phyloP scores from a whole-genome alignment of 2,113 vertebrate species.

The Sylvia atricapilla region DNA sequence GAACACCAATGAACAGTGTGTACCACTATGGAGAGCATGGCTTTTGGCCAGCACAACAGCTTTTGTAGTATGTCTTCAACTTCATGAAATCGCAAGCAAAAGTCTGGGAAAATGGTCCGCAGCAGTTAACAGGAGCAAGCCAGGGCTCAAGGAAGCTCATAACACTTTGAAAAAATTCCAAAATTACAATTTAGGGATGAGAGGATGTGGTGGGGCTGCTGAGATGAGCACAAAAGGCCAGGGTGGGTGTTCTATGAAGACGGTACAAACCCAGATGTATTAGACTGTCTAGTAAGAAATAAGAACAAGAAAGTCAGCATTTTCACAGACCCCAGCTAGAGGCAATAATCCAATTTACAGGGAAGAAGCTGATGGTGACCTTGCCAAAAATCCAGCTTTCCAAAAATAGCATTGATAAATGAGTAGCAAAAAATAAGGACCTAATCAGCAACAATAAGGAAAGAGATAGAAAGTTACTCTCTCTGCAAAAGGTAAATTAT shows the following conservation, averaged over 20 bases:
- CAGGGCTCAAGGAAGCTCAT: neutral
- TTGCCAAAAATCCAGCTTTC: constrained; percentile 7
- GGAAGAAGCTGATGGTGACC: neutral
- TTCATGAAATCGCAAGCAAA: neutral
- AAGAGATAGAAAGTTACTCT: neutral
- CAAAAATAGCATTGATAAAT: constrained; percentile 19
- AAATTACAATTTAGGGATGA: neutral
- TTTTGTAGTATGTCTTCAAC: neutral
- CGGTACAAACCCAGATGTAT: neutral
- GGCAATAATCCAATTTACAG: constrained; percentile 23
- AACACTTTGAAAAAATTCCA: neutral
- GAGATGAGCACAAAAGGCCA: neutral
- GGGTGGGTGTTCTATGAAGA: neutral
- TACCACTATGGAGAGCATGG: neutral
- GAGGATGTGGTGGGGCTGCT: neutral
- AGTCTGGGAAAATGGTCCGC: neutral
- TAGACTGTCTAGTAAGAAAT: neutral
- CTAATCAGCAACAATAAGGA: constrained; percentile 8
- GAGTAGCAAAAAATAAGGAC: neutral
- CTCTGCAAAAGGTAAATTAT: neutral
- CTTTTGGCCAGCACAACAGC: neutral
- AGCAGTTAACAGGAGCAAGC: neutral
- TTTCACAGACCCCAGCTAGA: constrained; percentile 8
- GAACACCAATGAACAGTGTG: neutral
- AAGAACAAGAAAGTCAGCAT: neutral